Base-by-base conservation (phyloP, 2,797 vertebrate genomes). In the Linurgus olivaceus region DNA sequence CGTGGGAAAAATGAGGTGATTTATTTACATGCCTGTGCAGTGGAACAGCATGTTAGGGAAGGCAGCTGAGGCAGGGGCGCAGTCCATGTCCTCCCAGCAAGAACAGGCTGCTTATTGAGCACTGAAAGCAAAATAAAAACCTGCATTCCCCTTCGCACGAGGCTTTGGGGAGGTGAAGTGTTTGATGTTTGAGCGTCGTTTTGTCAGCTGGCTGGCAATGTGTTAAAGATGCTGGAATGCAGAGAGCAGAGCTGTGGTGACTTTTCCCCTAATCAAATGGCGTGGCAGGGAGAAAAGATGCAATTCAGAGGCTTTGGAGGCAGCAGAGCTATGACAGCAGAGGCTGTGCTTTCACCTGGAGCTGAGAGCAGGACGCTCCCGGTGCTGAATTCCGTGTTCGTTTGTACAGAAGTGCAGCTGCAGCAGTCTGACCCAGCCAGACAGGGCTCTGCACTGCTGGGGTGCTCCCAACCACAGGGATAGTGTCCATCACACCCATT, bases 121-220 rank as follows among this genome's bases (percentile, higher is more conserved):
- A 38, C 74, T 57, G 52, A 50, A 74, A 86, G 6, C 31, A 78
- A 80, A 29, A 50, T 13, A 37, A 57, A 79, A 75, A 55, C 19
- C 87, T 91, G 25, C 25, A 20, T 44, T 75, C 47, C 23, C 54
- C 29, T 89, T 76, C 33, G 6, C 10, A 0, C 11, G 31, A 62
- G 31, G 37, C 89, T 96, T 76, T 45, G 44, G 86, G 81, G 91
- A 67, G 24, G 48, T 80, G 79, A 17, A 70, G 42, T 40, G 18
- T 79, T 92, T 92, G 58, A 38, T 63, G 67, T 78, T 28, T 42
- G 6, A 78, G 54, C 47, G 67, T 33, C 21, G 11, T 57, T 93
- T 86, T 94, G 31, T 96, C 88, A 93, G 71, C 87, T 84, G 86
- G 51, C 82, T 92, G 92, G 74, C 45, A 86, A 74, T 12, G 28